Conservation (phyloP, 2,113 vertebrate genomes). For the Sapayoa aenigma region DNA sequence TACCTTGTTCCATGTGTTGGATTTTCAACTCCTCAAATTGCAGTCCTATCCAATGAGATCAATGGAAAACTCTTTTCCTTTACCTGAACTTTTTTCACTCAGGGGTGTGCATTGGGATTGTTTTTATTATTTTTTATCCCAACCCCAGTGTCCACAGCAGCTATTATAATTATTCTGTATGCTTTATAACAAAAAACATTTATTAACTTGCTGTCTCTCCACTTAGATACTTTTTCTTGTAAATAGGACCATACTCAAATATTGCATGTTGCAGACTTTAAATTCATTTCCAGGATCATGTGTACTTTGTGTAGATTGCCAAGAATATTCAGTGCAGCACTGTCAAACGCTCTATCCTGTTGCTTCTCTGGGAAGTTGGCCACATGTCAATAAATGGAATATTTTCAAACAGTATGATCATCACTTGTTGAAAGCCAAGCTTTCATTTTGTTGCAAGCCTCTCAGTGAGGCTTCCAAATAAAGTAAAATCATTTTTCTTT, state of each 20-base stretch:
- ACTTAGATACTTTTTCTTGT: neutral
- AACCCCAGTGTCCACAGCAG: neutral
- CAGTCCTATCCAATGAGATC: neutral
- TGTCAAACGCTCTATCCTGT: neutral
- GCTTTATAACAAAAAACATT: neutral
- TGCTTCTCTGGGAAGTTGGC: neutral
- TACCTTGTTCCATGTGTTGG: neutral
- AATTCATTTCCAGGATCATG: neutral
- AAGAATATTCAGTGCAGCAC: neutral
- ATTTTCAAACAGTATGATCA: neutral
- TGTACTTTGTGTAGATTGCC: neutral
- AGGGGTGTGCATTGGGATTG: rapidly evolving
- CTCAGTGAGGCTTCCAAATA: constrained; percentile 13
- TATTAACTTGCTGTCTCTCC: neutral
- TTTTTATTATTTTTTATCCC: neutral
- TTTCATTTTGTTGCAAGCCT: neutral
- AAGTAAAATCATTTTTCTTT: neutral
- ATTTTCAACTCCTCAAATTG: neutral
- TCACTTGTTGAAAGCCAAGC: neutral
- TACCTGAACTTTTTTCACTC: neutral
- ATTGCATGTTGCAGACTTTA: neutral
- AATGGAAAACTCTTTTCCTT: neutral
- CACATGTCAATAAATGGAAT: neutral
- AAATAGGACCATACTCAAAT: neutral
- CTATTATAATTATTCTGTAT: neutral